A percentile compares a stretch with the other conserved stretches of the same genome.
Evolutionary conservation across 2,113 vertebrate genomes (phyloP).

Genomic region (Tauraco erythrolophus): DNA sequence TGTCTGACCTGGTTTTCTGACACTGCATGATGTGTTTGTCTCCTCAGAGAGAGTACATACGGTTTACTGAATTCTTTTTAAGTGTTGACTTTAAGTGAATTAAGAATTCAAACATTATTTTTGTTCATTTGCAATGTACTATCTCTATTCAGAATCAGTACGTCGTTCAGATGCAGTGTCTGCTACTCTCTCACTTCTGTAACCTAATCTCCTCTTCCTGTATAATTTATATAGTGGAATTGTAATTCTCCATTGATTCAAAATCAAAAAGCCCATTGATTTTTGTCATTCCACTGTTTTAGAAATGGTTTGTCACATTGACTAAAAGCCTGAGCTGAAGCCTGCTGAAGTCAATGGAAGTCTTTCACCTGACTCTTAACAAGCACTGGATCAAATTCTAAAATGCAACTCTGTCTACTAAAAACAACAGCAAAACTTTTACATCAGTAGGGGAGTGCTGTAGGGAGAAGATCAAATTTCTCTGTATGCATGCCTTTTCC

Average conservation of each 20-base stretch:
- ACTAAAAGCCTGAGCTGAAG: background rate
- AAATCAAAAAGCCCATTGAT: conserved; percentile 20
- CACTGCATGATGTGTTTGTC: accelerated
- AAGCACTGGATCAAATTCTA: background rate
- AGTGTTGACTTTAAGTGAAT: background rate
- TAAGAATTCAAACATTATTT: background rate
- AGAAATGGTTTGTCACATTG: conserved; percentile 5
- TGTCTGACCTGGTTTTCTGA: background rate
- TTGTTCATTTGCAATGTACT: background rate
- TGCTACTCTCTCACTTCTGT: background rate
- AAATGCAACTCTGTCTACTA: background rate
- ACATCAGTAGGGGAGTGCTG: background rate
- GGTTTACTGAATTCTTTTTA: background rate
- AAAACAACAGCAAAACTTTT: background rate
- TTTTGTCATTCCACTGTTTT: conserved; percentile 5
- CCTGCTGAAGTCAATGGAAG: background rate
- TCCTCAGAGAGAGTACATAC: background rate
- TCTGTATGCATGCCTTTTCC: background rate
- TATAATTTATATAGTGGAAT: background rate
- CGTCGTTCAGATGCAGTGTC: background rate
- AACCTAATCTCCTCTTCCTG: background rate
- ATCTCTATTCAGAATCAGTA: background rate
- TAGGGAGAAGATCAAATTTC: background rate
- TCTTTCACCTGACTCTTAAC: background rate
- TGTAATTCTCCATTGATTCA: conserved; percentile 27